Base-by-base conservation (phyloP, 2,797 vertebrate species). In the Tapera naevia region DNA sequence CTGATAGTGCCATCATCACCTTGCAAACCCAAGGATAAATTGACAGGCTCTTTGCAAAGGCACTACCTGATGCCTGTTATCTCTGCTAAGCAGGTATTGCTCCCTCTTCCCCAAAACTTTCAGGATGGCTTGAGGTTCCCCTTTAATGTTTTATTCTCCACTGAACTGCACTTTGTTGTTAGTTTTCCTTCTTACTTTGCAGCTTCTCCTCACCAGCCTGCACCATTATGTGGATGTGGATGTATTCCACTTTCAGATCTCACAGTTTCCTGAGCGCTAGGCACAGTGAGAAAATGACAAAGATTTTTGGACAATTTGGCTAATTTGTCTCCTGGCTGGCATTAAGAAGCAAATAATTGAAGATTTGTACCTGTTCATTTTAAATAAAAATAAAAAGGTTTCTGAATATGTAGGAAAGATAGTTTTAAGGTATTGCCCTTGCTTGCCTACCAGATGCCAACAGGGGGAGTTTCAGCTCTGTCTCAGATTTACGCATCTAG, bases 391-490 rank as follows among this genome's bases (percentile, higher is more conserved):
- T 67, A 53, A 10, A 74, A 58, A 56, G n/a, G 48, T 80, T 69
- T 69, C 24, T n/a, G 43, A 80, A 69, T 66, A 24, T 16, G 4
- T 10, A n/a, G 75, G n/a, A 16, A 67, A 60, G 24, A 27, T 33
- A 18, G 16, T 70, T 90, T 94, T 76, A 51, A 39, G 37, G 48
- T 76, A 45, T 17, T 58, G 76, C 51, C 35, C 39, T 84, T 65
- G 83, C 83, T 71, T 79, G 78, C 46, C 43, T 37, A 41, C 17
- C 48, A 62, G 61, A 46, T 79, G 79, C 92, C 96, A 97, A 97
- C 81, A 97, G 96, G 95, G 96, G 97, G 96, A 97, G 96, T 97
- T 97, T 97, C 95, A 97, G 93, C 84, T 96, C 95, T 94, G 93
- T 89, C 89, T 94, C 88, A 93, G 70, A 86, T 93, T 94, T 62